Base-by-base conservation (phyloP, 2,797 vertebrate species). In the Heterohyrax brucei region DNA sequence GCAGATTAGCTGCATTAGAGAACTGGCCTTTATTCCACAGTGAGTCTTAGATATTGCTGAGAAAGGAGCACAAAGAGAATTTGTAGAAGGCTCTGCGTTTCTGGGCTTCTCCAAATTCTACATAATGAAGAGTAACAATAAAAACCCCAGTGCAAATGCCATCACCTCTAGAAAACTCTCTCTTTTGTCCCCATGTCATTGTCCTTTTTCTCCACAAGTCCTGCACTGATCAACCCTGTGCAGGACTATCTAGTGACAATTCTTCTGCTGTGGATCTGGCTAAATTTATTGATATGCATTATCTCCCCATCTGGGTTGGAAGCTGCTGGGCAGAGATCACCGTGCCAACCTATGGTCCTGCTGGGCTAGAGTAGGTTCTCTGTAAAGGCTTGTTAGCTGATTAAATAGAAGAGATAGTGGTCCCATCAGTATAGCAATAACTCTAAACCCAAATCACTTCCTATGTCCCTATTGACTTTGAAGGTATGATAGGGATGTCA, bases 191-290 rank as follows among this genome's bases (percentile, higher is more conserved):
- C 14, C 13, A 30, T 33, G 14, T 68, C 46, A 0, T 24, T 1
- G 24, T 62, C 28, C 19, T 22, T 62, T 70, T 28, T 28, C 46
- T 50, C 12, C 61, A 7, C 0, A 3, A 13, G 46, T 68, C 46
- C 48, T 39, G 14, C 19, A 1, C 22, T 16, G 14, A 14, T 1
- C 0, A 39, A 1, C 48, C 33, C 24, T 39, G 5, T 13, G 2
- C 3, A 30, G 59, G 59, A 70, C n/a, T 46, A 33, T 61, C 19
- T 14, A 46, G 5, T 61, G 33, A 39, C 50, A 0, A 0, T 0
- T 14, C 5, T 26, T 83, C 4, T 10, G 13, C 7, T 28, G 1
- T 3, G 28, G 50, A 39, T 75, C 33, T 59, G 76, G 44, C 28
- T 76, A 1, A 48, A 39, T 39, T 24, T 78, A 48, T 59, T 10